Conservation (phyloP, 2,888 invertebrate species). For the Nomada ruficornis region DNA sequence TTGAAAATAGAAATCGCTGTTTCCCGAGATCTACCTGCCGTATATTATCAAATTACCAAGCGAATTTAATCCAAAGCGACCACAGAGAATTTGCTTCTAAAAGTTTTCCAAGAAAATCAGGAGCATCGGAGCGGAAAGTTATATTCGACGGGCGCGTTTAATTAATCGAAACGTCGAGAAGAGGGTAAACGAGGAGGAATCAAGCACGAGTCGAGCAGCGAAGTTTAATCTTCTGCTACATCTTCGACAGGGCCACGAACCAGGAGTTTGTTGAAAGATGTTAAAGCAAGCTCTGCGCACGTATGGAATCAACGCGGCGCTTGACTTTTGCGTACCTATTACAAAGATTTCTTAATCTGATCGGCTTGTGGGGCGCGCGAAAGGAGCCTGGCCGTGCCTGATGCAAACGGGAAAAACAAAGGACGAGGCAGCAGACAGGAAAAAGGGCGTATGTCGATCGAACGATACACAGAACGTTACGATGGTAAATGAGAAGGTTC, state of each 20-base stretch:
- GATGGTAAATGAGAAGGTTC: slow-evolving; percentile 56
- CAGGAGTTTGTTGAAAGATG: not conserved
- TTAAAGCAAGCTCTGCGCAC: slow-evolving; percentile 2
- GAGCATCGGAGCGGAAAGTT: too few species aligned
- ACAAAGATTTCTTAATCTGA: slow-evolving; percentile 61
- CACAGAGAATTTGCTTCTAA: too few species aligned
- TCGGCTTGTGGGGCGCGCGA: slow-evolving; percentile 49
- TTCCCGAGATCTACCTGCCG: not conserved
- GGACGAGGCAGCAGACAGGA: slow-evolving; percentile 40
- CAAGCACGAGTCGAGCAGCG: too few species aligned
- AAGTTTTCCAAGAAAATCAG: too few species aligned
- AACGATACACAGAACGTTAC: slow-evolving; percentile 43
- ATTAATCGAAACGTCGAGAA: slow-evolving; percentile 3
- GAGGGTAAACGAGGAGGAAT: too few species aligned
- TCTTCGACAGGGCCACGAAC: slow-evolving; percentile 25
- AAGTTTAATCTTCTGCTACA: not conserved
- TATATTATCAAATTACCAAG: not conserved
- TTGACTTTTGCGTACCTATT: slow-evolving; percentile 50
- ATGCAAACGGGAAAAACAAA: slow-evolving; percentile 25
- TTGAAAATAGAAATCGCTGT: not conserved
- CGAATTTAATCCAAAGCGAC: not conserved
- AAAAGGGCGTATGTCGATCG: slow-evolving; percentile 51
- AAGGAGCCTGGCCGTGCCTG: slow-evolving; percentile 38
- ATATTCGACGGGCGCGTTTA: not conserved
- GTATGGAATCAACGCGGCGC: slow-evolving; percentile 27